Base-by-base conservation (phyloP, 2,113 vertebrate species). In the Cyrtonyx montezumae region DNA sequence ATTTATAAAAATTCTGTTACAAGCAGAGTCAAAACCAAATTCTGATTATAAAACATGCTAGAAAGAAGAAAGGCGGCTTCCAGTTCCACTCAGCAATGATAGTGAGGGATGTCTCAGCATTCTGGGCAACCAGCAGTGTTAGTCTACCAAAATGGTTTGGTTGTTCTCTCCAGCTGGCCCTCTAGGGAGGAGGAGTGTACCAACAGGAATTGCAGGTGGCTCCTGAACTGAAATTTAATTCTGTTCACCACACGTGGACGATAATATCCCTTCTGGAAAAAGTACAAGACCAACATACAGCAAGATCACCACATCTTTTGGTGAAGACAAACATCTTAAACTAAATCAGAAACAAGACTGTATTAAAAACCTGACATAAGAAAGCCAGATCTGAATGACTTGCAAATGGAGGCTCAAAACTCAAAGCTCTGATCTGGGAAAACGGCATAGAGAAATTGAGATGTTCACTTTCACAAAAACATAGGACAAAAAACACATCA, bases 61-160 rank as follows among this genome's bases (percentile, higher is more conserved):
- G 70, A 40, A 89, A 78, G 23, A 78, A 77, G 36, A 78, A 75
- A 49, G 32, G 37, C 17, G n/a, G 74, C 10, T 61, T 61, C 43
- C 65, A 46, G 61, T 48, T 65, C 43, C 30, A 14, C 30, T 68
- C n/a, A n/a, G 37, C 30, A 53, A 13, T 37, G 91, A 73, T 8
- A 79, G 58, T 0, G 0, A 30, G 8, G 36, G 61, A 86, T 67
- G 34, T 66, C 65, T 58, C 2, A 0, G 68, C 49, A n/a, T 59
- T 76, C 23, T 61, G 62, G 0, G 48, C 37, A 62, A 15, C 43
- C 49, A 82, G 56, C 23, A 62, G 30, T 49, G 28, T 26, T 84
- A 34, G 30, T 48, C 12, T 5, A 2, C 4, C 12, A 48, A 83
- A 9, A 48, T 42, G 40, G 25, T 19, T 58, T 45, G n/a, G 59